These are phyloP conservation scores for Piprites chloris DNA, from an alignment of 2,113 vertebrate genomes.

Conservation along the genomic window DNA sequence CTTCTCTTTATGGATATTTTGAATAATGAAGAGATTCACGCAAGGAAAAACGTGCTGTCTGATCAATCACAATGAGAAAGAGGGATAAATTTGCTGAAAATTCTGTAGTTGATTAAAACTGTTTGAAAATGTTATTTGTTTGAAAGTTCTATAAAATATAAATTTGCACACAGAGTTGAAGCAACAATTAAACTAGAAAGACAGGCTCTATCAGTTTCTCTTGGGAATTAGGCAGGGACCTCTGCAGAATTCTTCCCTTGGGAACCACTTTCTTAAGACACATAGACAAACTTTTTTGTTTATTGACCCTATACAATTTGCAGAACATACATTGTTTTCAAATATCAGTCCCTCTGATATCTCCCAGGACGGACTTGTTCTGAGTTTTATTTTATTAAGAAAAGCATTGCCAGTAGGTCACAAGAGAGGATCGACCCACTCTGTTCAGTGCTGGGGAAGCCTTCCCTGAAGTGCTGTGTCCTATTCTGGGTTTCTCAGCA, in stretches of 20 bases:
- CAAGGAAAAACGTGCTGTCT: not conserved
- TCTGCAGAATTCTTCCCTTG: not conserved
- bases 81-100: not conserved
- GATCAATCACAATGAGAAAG: not conserved
- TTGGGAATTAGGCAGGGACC: accelerated
- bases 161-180: not conserved
- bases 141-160: not conserved
- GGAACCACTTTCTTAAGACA: not conserved
- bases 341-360: not conserved
- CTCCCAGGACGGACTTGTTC: not conserved
- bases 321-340: not conserved
- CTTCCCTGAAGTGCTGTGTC: not conserved
- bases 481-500: not conserved
- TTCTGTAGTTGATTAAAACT: not conserved
- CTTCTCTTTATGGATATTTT: not conserved
- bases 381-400: not conserved
- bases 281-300: not conserved
- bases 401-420: not conserved
- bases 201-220: not conserved
- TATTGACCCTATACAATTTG: accelerated
- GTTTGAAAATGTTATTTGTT: not conserved
- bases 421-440: not conserved
- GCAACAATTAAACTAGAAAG: not conserved
- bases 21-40: not conserved
- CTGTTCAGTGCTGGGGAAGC: not conserved